Base-by-base conservation (phyloP, 1,140 invertebrate genomes). In the Drosophila quadrilineata region DNA sequence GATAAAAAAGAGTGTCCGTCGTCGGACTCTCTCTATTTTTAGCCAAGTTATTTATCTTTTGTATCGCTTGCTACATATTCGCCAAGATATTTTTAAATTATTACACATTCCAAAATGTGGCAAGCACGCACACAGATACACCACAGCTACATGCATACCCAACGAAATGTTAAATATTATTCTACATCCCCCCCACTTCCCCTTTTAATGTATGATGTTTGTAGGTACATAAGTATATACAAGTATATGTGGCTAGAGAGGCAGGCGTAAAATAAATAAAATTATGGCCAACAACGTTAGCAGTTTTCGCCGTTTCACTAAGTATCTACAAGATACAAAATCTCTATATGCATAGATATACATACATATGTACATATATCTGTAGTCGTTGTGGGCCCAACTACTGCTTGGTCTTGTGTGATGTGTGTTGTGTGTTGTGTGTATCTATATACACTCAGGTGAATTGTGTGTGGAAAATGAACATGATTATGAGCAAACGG, bases 101-200 rank as follows among this genome's bases (percentile, higher is more conserved):
- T 82, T 82, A 82, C 77, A 82, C 77, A 82, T 82, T 82, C 77
- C 77, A 82, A 84, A 82, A 84, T 85, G 77, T 82, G 77, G 77
- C 77, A 82, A 82, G 63, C 56, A 62, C 70, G n/a, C n/a, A n/a
- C n/a, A n/a, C n/a, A n/a, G n/a, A n/a, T n/a, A n/a, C n/a, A n/a
- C n/a, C n/a, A n/a, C n/a, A n/a, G n/a, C n/a, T n/a, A n/a, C n/a
- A n/a, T n/a, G n/a, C n/a, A n/a, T n/a, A n/a, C n/a, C n/a, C n/a
- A n/a, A 84, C 71, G 58, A 63, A 76, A 84, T 75, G 62, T 68
- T 82, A 70, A 79, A 79, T 79, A 77, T 77, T 71, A 75, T 75
- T 79, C 60, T 60, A 50, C 29, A 35, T 36, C 59, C 52, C 53
- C 38, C 36, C 17, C 8, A n/a, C n/a, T n/a, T 12, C 3, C 3